A percentile compares a stretch with the other conserved stretches of the same genome.
These are phyloP conservation scores for Endotricha flammealis DNA, from an alignment of 2,888 invertebrate genomes.

Conservation along the genomic window DNA sequence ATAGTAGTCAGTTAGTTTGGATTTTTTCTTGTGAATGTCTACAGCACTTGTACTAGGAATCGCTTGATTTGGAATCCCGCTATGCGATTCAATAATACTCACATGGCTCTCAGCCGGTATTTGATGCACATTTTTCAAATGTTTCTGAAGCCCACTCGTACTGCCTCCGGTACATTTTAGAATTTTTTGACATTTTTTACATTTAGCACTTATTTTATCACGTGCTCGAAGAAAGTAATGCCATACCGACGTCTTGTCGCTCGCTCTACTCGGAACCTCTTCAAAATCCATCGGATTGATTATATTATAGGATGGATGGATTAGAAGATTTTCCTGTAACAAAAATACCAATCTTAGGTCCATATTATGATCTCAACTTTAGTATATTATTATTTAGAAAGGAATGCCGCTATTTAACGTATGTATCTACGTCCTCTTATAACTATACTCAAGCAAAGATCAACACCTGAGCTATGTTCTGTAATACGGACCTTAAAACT, in stretches of 20 bases:
- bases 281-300: no score
- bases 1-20: slow-evolving; percentile 4
- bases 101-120: background rate
- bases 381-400: background rate
- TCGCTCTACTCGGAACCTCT: background rate
- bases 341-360: background rate
- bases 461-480: no score
- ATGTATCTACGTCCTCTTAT: no score
- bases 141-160: slow-evolving; percentile 6
- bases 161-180: slow-evolving; percentile 6
- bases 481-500: no score
- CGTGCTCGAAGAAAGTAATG: slow-evolving; percentile 3
- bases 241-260: slow-evolving; percentile 4
- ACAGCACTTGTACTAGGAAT: background rate
- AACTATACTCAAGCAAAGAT: no score
- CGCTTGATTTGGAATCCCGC: slow-evolving; percentile 1
- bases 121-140: slow-evolving; percentile 9
- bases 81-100: slow-evolving; percentile 1
- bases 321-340: background rate
- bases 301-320: background rate
- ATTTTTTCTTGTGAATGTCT: slow-evolving; percentile 6
- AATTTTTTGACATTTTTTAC: slow-evolving; percentile 9
- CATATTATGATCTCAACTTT: background rate
- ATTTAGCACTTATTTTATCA: slow-evolving; percentile 9
- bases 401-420: background rate